Evolutionary conservation across 2,888 invertebrate genomes (phyloP).

Genomic region (Phorcus lineatus): DNA sequence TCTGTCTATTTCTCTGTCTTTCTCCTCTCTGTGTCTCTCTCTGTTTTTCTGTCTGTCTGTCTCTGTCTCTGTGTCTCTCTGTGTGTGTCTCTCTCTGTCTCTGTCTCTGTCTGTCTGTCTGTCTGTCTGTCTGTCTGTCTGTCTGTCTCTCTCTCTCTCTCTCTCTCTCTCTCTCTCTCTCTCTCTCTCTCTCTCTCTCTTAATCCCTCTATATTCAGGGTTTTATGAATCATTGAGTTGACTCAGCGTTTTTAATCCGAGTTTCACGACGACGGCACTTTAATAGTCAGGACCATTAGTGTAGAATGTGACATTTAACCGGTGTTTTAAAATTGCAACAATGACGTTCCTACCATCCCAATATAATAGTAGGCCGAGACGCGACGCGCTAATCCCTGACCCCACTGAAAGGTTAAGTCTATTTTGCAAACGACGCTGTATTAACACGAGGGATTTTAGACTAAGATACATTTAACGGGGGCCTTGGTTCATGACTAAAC

Average conservation of each 20-base stretch:
- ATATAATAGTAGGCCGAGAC: background rate
- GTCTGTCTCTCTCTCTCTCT: conserved; percentile 24
- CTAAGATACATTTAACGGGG: too few relatives aligned
- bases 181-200: conserved; percentile 30
- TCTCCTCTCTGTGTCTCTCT: background rate
- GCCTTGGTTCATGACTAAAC: too few relatives aligned
- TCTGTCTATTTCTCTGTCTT: background rate
- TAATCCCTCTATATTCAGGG: background rate
- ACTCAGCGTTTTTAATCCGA: too few relatives aligned
- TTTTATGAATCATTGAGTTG: background rate
- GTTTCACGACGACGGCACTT: background rate
- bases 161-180: conserved; percentile 32
- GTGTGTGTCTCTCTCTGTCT: conserved; percentile 26
- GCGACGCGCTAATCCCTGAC: background rate
- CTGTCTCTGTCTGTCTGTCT: conserved; percentile 29
- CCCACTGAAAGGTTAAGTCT: background rate
- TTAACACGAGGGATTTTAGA: too few relatives aligned
- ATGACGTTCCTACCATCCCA: background rate
- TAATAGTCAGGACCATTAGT: background rate
- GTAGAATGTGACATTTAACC: background rate
- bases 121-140: conserved; percentile 27
- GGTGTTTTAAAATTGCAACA: too few relatives aligned
- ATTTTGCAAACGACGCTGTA: background rate
- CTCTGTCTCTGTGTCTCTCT: conserved; percentile 3
- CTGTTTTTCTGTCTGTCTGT: background rate